Percentiles rank a stretch among this genome's conserved stretches.
Conservation (phyloP, 2,797 vertebrate species). For the Sebastes minor region DNA sequence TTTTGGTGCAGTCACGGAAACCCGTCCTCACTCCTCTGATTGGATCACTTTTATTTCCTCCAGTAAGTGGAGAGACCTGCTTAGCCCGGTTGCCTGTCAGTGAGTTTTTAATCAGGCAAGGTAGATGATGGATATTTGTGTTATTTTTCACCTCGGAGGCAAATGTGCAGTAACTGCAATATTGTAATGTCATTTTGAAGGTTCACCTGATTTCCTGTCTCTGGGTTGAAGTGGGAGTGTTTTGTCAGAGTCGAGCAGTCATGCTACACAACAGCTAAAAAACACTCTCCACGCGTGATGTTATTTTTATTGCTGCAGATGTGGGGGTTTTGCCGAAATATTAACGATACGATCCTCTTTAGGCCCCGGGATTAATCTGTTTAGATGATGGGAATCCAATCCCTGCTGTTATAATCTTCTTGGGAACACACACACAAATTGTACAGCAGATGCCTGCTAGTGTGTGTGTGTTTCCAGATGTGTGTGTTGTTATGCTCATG, state of each 20-base stretch:
- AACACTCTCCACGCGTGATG: background rate
- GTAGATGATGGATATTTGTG: background rate
- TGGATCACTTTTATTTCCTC: slow-evolving; percentile 17
- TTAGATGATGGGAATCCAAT: slow-evolving; percentile 68
- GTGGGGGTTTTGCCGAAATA: slow-evolving; percentile 40
- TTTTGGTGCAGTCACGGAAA: slow-evolving; percentile 22
- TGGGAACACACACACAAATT: slow-evolving; percentile 39
- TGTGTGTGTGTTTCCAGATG: background rate
- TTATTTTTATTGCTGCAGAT: slow-evolving; percentile 41
- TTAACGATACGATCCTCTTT: slow-evolving; percentile 52
- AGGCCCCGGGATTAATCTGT: slow-evolving; percentile 59
- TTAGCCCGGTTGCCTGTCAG: background rate
- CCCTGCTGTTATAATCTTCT: slow-evolving; percentile 71
- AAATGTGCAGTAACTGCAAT: background rate
- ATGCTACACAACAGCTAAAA: slow-evolving; percentile 9
- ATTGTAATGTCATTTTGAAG: background rate
- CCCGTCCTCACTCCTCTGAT: slow-evolving; percentile 31
- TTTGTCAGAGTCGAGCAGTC: background rate
- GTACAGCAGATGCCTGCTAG: slow-evolving; percentile 48
- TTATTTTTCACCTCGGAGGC: background rate
- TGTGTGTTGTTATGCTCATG: background rate
- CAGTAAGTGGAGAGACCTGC: background rate
- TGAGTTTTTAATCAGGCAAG: slow-evolving; percentile 10
- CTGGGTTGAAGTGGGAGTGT: background rate
- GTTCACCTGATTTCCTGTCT: background rate